These are phyloP conservation scores for Caenorhabditis becei DNA, from an alignment of 2,888 invertebrate genomes.

Conservation along the genomic window DNA sequence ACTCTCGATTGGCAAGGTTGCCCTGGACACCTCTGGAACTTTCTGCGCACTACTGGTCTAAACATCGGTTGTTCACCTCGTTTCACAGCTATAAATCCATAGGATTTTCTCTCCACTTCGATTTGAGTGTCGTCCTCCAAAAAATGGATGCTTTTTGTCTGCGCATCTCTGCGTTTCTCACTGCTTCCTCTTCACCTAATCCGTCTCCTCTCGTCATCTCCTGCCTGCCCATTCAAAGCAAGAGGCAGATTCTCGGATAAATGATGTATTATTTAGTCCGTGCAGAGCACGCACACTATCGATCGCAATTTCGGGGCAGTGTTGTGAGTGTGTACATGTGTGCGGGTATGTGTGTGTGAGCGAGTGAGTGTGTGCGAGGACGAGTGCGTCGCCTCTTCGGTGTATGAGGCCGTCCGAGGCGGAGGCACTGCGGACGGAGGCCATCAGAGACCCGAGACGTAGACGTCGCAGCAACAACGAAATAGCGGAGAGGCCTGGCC, in stretches of 20 bases:
- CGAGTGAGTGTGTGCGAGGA: slow-evolving; percentile 19
- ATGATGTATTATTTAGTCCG: slow-evolving; percentile 49
- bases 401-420: slow-evolving; percentile 45
- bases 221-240: slow-evolving; percentile 28
- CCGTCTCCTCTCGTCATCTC: slow-evolving; percentile 12
- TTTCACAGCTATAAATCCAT: slow-evolving; percentile 15
- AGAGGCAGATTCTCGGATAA: slow-evolving; percentile 49
- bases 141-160: slow-evolving; percentile 16
- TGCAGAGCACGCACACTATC: slow-evolving; percentile 51
- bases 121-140: slow-evolving; percentile 48
- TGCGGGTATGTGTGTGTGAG: slow-evolving; percentile 16
- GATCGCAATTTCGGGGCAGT: slow-evolving; percentile 14
- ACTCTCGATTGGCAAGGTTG: not conserved
- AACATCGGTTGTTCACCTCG: not conserved
- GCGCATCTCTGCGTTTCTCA: slow-evolving; percentile 24
- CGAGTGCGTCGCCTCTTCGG: slow-evolving; percentile 25
- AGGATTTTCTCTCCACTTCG: slow-evolving; percentile 33
- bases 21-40: too few relatives aligned
- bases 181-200: slow-evolving; percentile 26
- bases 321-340: slow-evolving; percentile 29
- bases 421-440: slow-evolving; percentile 27
- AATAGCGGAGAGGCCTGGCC: slow-evolving; percentile 37
- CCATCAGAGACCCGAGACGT: slow-evolving; percentile 16
- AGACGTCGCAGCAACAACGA: slow-evolving; percentile 27
- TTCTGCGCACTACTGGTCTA: too few relatives aligned